Evolutionary conservation across 2,888 invertebrate genomes (phyloP), one percentile per base, ranked within the genome.

Genomic region (Morpho achilles): DNA sequence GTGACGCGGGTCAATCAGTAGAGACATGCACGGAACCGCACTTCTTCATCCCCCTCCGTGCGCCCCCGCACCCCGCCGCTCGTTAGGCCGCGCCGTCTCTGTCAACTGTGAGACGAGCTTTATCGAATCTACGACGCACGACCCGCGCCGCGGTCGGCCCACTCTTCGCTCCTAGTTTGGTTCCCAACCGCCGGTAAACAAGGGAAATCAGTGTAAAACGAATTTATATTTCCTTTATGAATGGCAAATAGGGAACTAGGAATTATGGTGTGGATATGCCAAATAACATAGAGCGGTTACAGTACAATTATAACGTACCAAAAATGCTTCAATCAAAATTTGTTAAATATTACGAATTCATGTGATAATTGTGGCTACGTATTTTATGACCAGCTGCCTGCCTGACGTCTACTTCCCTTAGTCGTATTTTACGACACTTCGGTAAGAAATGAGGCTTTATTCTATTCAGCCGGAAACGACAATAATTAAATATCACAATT

Each of bases 1-100:
- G 90, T 89, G 88, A 88, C 89, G 88, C 89, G 88, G 90, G 90
- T 90, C 90, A 90, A 90, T 90, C 90, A 90, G 89, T 87, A 88
- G 88, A 86, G 88, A 85, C 89, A 90, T 89, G 89, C 89, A 89
- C 84, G 89, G 89, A 87, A 89, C 90, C 90, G 86, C 90, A 89
- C 87, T 90, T 89, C 90, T 89, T 89, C 88, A 77, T 74, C 73
- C 75, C 72, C 71, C 69, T 63, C 67, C 75, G 68, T 67, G 73
- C 69, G 72, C 71, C 71, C 69, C 65, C 69, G 67, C 70, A 70
- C 74, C 59, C 64, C 62, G 60, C 68, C 67, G 67, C 70, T 87
- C 87, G 86, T 87, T 87, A 85, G 84, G 83, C 85, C 85, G 82
- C 84, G 77, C 80, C 82, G 85, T 87, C 88, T 88, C 87, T 86